Evolutionary conservation across 2,888 invertebrate species (phyloP).

Genomic region (Pocota personata): DNA sequence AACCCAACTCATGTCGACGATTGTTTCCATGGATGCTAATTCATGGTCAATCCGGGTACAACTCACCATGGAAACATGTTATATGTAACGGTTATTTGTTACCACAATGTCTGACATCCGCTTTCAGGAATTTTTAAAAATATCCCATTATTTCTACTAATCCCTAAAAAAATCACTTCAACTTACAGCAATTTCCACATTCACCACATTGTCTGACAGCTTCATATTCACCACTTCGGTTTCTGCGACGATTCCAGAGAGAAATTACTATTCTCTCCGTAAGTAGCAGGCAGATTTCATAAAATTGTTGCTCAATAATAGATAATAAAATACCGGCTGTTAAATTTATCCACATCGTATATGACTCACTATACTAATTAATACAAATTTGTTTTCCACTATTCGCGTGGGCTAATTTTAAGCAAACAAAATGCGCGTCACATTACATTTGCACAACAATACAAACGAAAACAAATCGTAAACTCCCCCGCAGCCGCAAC

Average conservation of each 20-base stretch:
- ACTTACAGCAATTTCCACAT: conserved; percentile 44
- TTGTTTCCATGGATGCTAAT: too few relatives aligned
- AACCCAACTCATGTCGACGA: too few relatives aligned
- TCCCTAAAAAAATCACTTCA: neutral
- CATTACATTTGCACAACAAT: neutral
- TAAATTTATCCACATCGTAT: neutral
- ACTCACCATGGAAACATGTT: too few relatives aligned
- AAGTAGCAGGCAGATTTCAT: conserved; percentile 11
- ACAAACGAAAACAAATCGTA: neutral
- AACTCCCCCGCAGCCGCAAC: neutral
- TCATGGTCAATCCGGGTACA: too few relatives aligned
- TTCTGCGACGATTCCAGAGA: neutral
- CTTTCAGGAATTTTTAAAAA: neutral
- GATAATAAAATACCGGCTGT: conserved; percentile 14
- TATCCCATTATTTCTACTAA: neutral
- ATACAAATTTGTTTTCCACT: neutral
- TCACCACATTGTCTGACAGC: conserved; percentile 33
- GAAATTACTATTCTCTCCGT: neutral
- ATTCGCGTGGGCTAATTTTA: neutral
- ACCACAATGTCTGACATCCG: too few relatives aligned
- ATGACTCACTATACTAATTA: neutral
- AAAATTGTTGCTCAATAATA: conserved; percentile 19
- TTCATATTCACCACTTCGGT: neutral
- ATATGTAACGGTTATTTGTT: too few relatives aligned
- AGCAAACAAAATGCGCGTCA: neutral